A percentile compares a stretch with the other conserved stretches of the same genome.
Conservation (phyloP, 2,113 vertebrate species). For the Trachemys scripta region DNA sequence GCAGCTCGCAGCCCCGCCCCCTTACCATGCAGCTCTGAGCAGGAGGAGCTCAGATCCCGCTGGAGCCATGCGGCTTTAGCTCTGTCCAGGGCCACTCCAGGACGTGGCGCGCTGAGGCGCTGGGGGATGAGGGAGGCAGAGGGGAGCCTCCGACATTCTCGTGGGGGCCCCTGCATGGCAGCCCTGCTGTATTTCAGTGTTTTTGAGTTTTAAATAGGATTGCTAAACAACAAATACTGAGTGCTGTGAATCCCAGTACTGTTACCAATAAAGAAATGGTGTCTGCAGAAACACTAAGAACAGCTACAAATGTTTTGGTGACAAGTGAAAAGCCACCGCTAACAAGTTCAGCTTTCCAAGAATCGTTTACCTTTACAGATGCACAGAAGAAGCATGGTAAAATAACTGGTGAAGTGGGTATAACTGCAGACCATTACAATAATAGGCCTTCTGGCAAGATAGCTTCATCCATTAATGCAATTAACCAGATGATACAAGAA, state of each 20-base stretch:
- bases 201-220: not conserved
- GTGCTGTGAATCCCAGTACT: rapidly evolving
- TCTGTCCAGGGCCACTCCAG: no score
- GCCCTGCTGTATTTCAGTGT: not conserved
- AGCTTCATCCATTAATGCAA: not conserved
- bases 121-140: no score
- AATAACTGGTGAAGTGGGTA: rapidly evolving
- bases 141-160: no score
- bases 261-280: no score
- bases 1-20: no score
- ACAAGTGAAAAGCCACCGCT: rapidly evolving
- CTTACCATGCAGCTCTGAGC: no score
- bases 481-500: rapidly evolving
- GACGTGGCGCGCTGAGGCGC: no score
- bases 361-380: rapidly evolving
- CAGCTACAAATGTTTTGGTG: rapidly evolving
- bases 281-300: rapidly evolving
- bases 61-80: no score
- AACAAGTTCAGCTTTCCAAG: not conserved
- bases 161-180: no score
- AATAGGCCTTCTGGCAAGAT: not conserved
- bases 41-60: no score
- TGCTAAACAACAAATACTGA: not conserved
- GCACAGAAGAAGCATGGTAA: rapidly evolving
- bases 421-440: not conserved